Conservation (phyloP, 2,888 invertebrate genomes). For the Agrenia bidenticulata region DNA sequence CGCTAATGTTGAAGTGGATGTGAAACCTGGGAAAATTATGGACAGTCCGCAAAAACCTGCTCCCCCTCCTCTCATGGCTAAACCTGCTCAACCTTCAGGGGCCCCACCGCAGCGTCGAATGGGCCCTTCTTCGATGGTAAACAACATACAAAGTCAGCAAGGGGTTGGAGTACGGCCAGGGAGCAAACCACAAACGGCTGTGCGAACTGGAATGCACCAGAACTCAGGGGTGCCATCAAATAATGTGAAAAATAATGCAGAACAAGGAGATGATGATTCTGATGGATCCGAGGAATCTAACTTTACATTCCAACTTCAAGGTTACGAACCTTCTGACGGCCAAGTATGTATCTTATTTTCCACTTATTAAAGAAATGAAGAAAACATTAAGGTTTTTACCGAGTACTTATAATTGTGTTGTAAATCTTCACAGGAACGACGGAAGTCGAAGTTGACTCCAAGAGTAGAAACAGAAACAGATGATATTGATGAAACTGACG, state of each 20-base stretch:
- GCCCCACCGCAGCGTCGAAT: background rate
- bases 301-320: conserved; percentile 14
- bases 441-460: conserved; percentile 24
- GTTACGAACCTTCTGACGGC: background rate
- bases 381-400: too few relatives aligned
- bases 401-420: too few relatives aligned
- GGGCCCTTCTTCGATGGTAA: background rate
- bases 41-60: background rate
- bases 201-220: background rate
- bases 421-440: conserved; percentile 10
- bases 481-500: conserved; percentile 34
- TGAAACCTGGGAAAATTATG: conserved; percentile 10
- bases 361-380: too few relatives aligned
- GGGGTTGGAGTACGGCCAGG: background rate
- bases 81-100: background rate
- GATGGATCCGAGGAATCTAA: background rate
- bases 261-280: background rate
- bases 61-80: background rate
- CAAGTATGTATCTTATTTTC: background rate
- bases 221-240: background rate
- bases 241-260: background rate
- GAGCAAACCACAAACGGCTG: background rate
- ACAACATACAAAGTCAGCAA: background rate
- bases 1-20: conserved; percentile 8
- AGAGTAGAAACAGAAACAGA: conserved; percentile 36